Conservation (phyloP, 2,797 vertebrate species). For the Sternotherus odoratus region DNA sequence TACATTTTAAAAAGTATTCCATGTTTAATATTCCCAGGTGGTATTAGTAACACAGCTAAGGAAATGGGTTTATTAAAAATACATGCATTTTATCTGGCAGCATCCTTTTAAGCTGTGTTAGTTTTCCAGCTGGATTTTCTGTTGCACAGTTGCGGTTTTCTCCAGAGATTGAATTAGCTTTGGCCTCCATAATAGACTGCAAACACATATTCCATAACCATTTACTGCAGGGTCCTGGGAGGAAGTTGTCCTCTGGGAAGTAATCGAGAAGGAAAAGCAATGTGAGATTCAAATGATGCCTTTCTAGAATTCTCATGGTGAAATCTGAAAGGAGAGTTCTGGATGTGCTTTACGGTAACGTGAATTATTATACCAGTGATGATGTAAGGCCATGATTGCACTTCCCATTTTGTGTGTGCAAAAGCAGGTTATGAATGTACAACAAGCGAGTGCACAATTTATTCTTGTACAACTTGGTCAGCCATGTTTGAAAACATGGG, state of each 20-base stretch:
- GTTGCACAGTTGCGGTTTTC: slow-evolving; percentile 58
- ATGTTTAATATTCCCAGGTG: background rate
- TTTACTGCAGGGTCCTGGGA: accelerated
- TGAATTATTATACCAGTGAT: background rate
- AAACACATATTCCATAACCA: accelerated
- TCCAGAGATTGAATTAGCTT: background rate
- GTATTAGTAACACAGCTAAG: background rate
- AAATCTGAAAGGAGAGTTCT: background rate
- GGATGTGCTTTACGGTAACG: accelerated
- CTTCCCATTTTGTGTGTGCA: background rate
- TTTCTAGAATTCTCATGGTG: background rate
- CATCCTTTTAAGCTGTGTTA: background rate
- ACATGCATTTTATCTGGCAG: background rate
- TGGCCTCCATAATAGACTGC: background rate
- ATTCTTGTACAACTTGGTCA: background rate
- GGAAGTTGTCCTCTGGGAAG: background rate
- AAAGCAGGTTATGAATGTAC: background rate
- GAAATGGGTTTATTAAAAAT: background rate
- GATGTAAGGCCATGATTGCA: background rate
- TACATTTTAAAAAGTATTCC: background rate
- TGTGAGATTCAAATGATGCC: background rate
- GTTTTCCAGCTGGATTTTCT: background rate
- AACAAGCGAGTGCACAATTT: background rate
- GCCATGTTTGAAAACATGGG: background rate
- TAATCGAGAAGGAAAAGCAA: accelerated